phyloP scores from a whole-genome alignment of 2,888 invertebrate genomes.

The Dicycla oo region DNA sequence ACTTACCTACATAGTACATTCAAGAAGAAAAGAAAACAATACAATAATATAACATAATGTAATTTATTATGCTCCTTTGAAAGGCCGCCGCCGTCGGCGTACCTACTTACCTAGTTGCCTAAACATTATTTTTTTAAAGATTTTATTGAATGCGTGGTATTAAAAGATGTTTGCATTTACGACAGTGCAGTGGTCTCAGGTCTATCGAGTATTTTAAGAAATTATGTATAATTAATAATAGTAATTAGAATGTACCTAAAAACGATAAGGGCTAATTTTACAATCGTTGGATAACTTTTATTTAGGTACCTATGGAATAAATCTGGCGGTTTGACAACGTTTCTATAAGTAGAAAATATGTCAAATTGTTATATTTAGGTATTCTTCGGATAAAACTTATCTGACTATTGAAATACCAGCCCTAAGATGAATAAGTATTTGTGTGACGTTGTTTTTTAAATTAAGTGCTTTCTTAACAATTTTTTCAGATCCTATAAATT shows the following conservation, averaged over 20 bases:
- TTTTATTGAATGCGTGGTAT: background rate
- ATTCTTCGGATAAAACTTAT: too few species aligned
- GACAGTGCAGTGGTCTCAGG: background rate
- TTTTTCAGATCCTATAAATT: background rate
- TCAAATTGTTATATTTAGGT: too few species aligned
- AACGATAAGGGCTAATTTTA: too few species aligned
- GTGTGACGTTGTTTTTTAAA: background rate
- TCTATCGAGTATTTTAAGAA: background rate
- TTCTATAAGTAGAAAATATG: too few species aligned
- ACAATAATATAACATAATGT: slow-evolving; percentile 14
- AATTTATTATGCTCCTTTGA: slow-evolving; percentile 18
- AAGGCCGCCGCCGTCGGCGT: slow-evolving; percentile 31
- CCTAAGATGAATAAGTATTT: background rate
- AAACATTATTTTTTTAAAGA: background rate
- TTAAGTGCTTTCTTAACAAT: background rate
- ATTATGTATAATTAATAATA: background rate
- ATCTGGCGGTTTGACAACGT: too few species aligned
- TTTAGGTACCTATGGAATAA: too few species aligned
- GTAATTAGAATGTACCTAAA: background rate
- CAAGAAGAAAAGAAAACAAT: slow-evolving; percentile 24
- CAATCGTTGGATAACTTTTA: too few species aligned
- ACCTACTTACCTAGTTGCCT: background rate
- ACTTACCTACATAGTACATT: background rate
- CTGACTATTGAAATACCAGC: too few species aligned
- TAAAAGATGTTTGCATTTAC: slow-evolving; percentile 1